A percentile compares a stretch with the other conserved stretches of the same genome.
phyloP scores from a whole-genome alignment of 2,113 vertebrate genomes.

The Danionella cerebrum region DNA sequence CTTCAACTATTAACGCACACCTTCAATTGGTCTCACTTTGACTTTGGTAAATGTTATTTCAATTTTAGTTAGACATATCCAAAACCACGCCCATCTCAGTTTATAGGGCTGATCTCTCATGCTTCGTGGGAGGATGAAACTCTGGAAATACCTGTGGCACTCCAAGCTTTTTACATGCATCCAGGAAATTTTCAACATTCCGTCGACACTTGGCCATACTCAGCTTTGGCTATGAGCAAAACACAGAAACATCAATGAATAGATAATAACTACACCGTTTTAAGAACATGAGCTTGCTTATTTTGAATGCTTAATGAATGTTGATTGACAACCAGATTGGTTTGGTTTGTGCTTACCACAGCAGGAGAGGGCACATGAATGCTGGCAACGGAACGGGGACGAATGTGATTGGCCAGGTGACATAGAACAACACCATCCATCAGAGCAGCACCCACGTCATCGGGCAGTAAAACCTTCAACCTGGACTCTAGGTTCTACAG shows the following conservation, averaged over 20 bases:
- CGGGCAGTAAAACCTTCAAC: conserved; percentile 92
- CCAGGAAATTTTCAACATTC: conserved; percentile 97
- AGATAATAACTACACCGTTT: not conserved
- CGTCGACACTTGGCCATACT: conserved; percentile 98
- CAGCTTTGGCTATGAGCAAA: conserved; percentile 82
- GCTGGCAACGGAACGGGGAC: conserved; percentile 92
- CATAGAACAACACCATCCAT: conserved; percentile 98
- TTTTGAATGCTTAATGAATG: not conserved
- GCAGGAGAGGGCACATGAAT: conserved; percentile 97
- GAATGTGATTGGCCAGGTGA: conserved; percentile 96
- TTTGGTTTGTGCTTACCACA: conserved; percentile 71
- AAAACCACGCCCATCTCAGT: too few relatives aligned
- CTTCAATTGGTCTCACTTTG: too few relatives aligned
- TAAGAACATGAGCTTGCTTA: too few relatives aligned
- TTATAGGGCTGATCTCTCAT: not conserved
- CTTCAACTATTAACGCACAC: too few relatives aligned
- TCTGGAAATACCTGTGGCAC: conserved; percentile 83
- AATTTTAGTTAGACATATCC: too few relatives aligned
- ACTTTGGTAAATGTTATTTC: too few relatives aligned
- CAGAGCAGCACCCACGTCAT: conserved; percentile 89
- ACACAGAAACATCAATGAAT: not conserved
- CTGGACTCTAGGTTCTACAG: conserved; percentile 87
- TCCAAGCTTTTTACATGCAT: conserved; percentile 95
- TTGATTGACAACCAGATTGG: not conserved
- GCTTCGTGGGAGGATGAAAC: not conserved